Evolutionary conservation across 1,140 invertebrate species (phyloP), one percentile per base, ranked within the genome.

Genomic region (Meloidogyne chitwoodi): DNA sequence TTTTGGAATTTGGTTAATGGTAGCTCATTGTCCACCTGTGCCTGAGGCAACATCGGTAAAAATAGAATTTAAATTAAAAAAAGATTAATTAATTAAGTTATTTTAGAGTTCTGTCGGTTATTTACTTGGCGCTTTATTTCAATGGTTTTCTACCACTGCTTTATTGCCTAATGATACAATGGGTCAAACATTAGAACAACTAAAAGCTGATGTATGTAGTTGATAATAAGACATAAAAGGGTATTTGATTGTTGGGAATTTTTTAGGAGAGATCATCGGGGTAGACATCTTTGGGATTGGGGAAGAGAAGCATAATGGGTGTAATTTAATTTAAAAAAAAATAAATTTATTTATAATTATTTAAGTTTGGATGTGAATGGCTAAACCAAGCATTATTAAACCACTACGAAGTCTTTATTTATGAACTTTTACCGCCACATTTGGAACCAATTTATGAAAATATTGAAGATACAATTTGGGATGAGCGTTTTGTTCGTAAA

Each of bases 61-160:
- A 19, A 19, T 19, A 0, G 6, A 31, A 72, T 6, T 3, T 22
- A 82, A 85, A 78, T 56, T 24, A 22, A 27, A 31, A 16, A 8
- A 71, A 1, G 61, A 56, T 31, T 66, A n/a, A 2, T 48, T 26
- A 22, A 41, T 31, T 24, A 48, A 6, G 22, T 70, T 61, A 19
- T n/a, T n/a, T n/a, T 68, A 64, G 77, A n/a, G 24, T n/a, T 73
- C 67, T 41, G 90, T 98, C 44, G 94, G 95, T 24, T 90, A 95
- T 81, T 90, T 99, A 80, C 90, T 99, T 31, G 93, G 93, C 72
- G 95, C 96, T 91, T 90, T 99, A 72, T 98, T 98, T 90, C 94
- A 98, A 89, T 99, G 96, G 96, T 99, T 98, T 90, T 93, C 97
- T 90, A 93, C 95, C 77, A 98, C 95, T 41, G 94, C 94, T 11